phyloP scores from a whole-genome alignment of 2,888 invertebrate species.

The Trichacis sp. region DNA sequence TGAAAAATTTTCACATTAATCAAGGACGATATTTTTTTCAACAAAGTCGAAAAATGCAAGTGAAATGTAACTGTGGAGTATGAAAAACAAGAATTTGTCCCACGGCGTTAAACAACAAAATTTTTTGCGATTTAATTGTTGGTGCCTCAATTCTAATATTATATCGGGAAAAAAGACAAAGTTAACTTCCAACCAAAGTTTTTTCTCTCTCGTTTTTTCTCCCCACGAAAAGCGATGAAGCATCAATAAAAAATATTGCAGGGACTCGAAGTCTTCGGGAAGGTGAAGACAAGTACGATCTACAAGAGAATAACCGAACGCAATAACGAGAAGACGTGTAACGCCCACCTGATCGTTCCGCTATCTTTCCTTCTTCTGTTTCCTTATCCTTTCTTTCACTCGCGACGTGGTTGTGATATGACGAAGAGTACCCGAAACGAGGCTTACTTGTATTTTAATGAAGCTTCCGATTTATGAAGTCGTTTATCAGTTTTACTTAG shows the following conservation, averaged over 20 bases:
- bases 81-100: too few relatives aligned
- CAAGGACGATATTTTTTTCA: too few relatives aligned
- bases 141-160: too few relatives aligned
- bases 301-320: constrained; percentile 42
- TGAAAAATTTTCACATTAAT: too few relatives aligned
- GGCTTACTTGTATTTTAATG: constrained; percentile 14
- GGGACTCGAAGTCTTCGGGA: constrained; percentile 4
- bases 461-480: constrained; percentile 14
- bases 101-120: too few relatives aligned
- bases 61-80: too few relatives aligned
- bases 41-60: too few relatives aligned
- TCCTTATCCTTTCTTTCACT: constrained; percentile 24
- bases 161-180: too few relatives aligned
- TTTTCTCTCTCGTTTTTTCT: too few relatives aligned
- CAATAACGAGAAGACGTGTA: constrained; percentile 51
- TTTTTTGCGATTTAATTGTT: too few relatives aligned
- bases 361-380: constrained; percentile 39
- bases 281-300: constrained; percentile 43
- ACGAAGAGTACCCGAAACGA: constrained; percentile 13
- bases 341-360: constrained; percentile 50
- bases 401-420: constrained; percentile 21
- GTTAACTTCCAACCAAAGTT: too few relatives aligned
- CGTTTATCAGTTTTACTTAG: constrained; percentile 8
- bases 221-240: constrained; percentile 31
- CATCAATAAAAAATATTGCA: constrained; percentile 19